These are phyloP conservation scores for Danionella cerebrum DNA, from an alignment of 2,113 vertebrate species.

Conservation along the genomic window DNA sequence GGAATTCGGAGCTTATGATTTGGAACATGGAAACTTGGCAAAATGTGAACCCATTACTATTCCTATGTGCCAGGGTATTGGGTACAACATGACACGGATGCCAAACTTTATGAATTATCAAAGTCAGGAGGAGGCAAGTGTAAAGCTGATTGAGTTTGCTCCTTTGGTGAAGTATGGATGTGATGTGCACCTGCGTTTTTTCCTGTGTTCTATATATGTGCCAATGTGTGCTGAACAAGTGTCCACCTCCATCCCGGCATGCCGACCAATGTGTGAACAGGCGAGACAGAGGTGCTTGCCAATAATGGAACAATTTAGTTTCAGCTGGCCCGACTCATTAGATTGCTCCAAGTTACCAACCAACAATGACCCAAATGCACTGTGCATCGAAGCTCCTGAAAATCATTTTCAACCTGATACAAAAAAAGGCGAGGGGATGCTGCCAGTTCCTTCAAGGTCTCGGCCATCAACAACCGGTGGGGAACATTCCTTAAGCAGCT, in stretches of 20 bases:
- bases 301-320: constrained; percentile 81
- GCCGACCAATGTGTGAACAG: constrained; percentile 83
- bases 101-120: constrained; percentile 81
- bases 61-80: constrained; percentile 82
- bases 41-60: constrained; percentile 77
- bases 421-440: constrained; percentile 67
- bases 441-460: constrained; percentile 62
- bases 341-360: constrained; percentile 76
- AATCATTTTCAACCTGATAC: constrained; percentile 62
- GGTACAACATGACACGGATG: constrained; percentile 84
- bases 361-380: constrained; percentile 77
- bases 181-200: constrained; percentile 81
- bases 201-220: constrained; percentile 82
- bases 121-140: constrained; percentile 73
- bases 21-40: constrained; percentile 64
- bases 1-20: constrained; percentile 70
- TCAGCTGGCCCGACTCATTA: constrained; percentile 79
- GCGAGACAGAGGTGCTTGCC: constrained; percentile 78
- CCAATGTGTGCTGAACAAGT: constrained; percentile 86
- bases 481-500: constrained; percentile 35
- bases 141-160: constrained; percentile 77
- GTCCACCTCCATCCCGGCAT: constrained; percentile 79
- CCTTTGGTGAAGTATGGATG: constrained; percentile 82
- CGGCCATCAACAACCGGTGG: constrained; percentile 43
- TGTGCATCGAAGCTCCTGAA: constrained; percentile 83